These are phyloP conservation scores for Melanophora roralis DNA, from an alignment of 2,888 invertebrate genomes.

Conservation along the genomic window DNA sequence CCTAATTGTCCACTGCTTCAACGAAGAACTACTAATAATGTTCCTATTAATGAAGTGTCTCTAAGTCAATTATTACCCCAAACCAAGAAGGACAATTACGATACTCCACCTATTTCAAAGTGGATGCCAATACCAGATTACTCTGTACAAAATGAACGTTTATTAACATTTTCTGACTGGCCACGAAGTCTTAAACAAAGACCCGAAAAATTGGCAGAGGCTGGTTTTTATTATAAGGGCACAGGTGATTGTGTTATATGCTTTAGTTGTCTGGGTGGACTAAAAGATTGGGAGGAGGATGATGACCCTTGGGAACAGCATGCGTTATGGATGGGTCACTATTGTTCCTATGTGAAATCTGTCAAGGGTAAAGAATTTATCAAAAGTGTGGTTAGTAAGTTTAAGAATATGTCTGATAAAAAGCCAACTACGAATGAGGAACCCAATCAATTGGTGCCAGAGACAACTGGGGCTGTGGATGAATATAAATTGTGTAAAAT, in stretches of 20 bases:
- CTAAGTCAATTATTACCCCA: slow-evolving; percentile 73
- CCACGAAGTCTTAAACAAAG: slow-evolving; percentile 88
- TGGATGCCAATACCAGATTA: slow-evolving; percentile 79
- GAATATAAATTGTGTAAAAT: slow-evolving; percentile 90
- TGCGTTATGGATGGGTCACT: slow-evolving; percentile 89
- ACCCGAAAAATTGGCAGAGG: slow-evolving; percentile 88
- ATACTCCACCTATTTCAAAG: slow-evolving; percentile 68
- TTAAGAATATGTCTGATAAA: slow-evolving; percentile 52
- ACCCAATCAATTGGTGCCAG: background rate
- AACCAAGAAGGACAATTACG: slow-evolving; percentile 77
- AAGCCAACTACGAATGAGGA: background rate
- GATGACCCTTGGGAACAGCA: slow-evolving; percentile 98
- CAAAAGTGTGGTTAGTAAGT: slow-evolving; percentile 74
- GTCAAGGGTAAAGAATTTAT: slow-evolving; percentile 90
- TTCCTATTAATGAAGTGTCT: slow-evolving; percentile 75
- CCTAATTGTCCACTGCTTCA: slow-evolving; percentile 87
- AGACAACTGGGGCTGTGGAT: slow-evolving; percentile 68
- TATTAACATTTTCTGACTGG: slow-evolving; percentile 87
- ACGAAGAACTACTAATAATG: slow-evolving; percentile 81
- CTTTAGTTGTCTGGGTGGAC: slow-evolving; percentile 94
- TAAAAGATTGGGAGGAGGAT: slow-evolving; percentile 93
- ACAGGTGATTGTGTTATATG: slow-evolving; percentile 93
- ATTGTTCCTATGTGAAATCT: slow-evolving; percentile 88
- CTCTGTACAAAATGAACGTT: slow-evolving; percentile 83
- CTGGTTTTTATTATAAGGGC: slow-evolving; percentile 95